Base-by-base conservation (phyloP, 2,888 invertebrate genomes). In the Lumbricus terrestris region DNA sequence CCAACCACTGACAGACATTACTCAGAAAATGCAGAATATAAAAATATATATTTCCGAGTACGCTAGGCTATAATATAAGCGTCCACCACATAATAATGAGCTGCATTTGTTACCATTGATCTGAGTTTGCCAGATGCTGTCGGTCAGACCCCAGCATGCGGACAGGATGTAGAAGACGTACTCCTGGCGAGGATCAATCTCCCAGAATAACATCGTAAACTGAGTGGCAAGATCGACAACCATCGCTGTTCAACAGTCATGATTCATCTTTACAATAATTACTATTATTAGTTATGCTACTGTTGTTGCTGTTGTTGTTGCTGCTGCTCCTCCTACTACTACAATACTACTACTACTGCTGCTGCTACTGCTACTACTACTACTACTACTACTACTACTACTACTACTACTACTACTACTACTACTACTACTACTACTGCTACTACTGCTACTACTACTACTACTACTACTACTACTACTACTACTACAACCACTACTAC, bases 71-170 rank as follows among this genome's bases (percentile, higher is more conserved):
- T n/a, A n/a, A n/a, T n/a, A n/a, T n/a, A n/a, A n/a, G n/a, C n/a
- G n/a, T n/a, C n/a, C n/a, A n/a, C n/a, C 15, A 40, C 6, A 40
- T 40, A 16, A 4, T 18, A 69, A 47, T 20, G 47, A 47, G 5
- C 47, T 47, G 20, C 20, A n/a, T n/a, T n/a, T 37, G 33, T n/a
- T 88, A 97, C 98, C 98, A 94, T 98, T 98, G 90, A 98, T 97
- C 95, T 98, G 98, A 2, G 98, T 98, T 95, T 98, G 98, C 98
- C 98, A 98, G 0, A 98, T 97, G 33, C 98, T 98, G 94, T 98
- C 98, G 0, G 98, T 97, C 91, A 98, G 97, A 18, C 98, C 98
- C 98, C 98, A 98, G 4, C 98, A 95, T 0, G 97, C 98, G 1
- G 98, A 97, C 92, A 98, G 97, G 92, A 97, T 96, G 95, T 97